Evolutionary conservation across 1,140 invertebrate genomes (phyloP).

Genomic region (Drosophila subobscura): DNA sequence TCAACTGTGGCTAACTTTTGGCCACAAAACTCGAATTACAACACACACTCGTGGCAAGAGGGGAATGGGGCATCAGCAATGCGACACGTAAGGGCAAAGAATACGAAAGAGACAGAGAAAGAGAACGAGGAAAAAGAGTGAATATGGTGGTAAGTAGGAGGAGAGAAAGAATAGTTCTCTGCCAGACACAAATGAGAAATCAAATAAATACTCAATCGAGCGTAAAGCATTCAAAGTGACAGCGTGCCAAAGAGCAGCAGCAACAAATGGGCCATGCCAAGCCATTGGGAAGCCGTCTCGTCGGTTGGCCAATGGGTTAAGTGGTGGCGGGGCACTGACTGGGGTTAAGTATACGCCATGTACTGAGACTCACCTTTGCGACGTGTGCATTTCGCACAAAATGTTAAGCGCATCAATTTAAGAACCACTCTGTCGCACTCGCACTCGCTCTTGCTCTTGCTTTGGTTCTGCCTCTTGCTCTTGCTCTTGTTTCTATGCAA

Average conservation of each 20-base stretch:
- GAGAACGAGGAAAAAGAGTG: constrained; percentile 7
- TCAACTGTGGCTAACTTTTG: constrained; percentile 80
- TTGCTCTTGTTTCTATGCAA: constrained; percentile 25
- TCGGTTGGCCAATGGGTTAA: constrained; percentile 51
- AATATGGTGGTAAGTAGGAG: background rate
- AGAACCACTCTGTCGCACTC: background rate
- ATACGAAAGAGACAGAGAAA: constrained; percentile 24
- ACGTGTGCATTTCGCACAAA: constrained; percentile 32
- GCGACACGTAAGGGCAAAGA: constrained; percentile 43
- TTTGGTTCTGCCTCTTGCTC: background rate
- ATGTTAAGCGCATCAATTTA: constrained; percentile 35
- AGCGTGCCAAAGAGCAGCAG: constrained; percentile 50
- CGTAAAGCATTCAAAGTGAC: constrained; percentile 74
- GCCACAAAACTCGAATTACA: constrained; percentile 79
- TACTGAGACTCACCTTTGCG: constrained; percentile 38
- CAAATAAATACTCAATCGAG: constrained; percentile 81
- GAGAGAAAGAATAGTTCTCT: constrained; percentile 49
- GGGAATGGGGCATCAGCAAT: background rate
- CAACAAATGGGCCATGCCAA: constrained; percentile 62
- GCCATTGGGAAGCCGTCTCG: background rate
- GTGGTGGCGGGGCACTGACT: background rate
- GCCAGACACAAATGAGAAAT: constrained; percentile 78
- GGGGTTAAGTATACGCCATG: constrained; percentile 58
- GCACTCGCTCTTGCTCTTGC: background rate
- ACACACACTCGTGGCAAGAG: constrained; percentile 2